Evolutionary conservation across 2,888 invertebrate genomes (phyloP).

Genomic region (Pollenia griseotomentosa): DNA sequence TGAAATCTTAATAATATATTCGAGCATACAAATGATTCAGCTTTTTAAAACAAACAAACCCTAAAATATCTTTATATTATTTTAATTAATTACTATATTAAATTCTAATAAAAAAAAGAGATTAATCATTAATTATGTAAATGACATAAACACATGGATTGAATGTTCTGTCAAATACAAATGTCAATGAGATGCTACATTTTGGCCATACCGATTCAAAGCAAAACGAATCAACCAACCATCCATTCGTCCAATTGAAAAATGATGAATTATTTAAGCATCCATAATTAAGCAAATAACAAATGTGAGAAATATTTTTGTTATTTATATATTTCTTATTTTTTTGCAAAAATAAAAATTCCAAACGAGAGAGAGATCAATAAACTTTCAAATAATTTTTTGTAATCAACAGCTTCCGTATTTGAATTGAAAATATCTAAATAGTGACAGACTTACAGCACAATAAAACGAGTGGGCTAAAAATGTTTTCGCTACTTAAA

Average conservation of each 20-base stretch:
- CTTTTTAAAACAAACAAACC: conserved; percentile 31
- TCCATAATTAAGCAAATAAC: conserved; percentile 67
- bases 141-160: conserved; percentile 72
- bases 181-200: conserved; percentile 65
- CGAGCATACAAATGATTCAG: conserved; percentile 23
- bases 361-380: conserved; percentile 63
- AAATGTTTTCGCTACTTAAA: conserved; percentile 4
- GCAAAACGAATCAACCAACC: conserved; percentile 57
- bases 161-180: conserved; percentile 72
- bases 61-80: conserved; percentile 52
- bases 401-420: conserved; percentile 71
- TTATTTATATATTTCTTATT: conserved; percentile 9
- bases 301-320: conserved; percentile 63
- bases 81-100: conserved; percentile 49
- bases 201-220: conserved; percentile 16
- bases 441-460: neutral
- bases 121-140: conserved; percentile 75
- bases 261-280: conserved; percentile 77
- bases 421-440: conserved; percentile 2
- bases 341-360: conserved; percentile 9
- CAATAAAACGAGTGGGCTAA: conserved; percentile 20
- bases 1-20: conserved; percentile 28
- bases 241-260: conserved; percentile 70
- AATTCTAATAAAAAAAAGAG: conserved; percentile 56
- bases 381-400: conserved; percentile 64